Conservation (phyloP, 2,888 invertebrate species). For the Philaethria dido region DNA sequence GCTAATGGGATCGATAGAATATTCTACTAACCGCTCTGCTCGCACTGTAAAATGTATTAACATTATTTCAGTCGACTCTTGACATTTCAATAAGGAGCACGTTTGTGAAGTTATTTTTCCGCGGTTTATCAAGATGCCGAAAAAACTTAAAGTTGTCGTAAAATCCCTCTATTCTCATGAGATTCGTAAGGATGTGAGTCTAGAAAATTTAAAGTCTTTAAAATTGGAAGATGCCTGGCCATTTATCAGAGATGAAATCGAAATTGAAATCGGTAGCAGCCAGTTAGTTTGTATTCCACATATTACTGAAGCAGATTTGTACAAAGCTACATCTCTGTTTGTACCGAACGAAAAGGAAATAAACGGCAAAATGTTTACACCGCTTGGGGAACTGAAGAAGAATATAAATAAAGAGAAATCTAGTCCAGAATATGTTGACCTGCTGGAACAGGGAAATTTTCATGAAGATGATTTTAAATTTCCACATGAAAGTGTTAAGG, state of each 20-base stretch:
- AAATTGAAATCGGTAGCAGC: slow-evolving; percentile 78
- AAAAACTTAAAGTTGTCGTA: slow-evolving; percentile 78
- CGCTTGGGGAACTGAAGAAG: slow-evolving; percentile 70
- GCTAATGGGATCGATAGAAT: slow-evolving; percentile 28
- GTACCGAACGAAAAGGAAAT: slow-evolving; percentile 75
- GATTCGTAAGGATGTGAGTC: slow-evolving; percentile 79
- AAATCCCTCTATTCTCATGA: slow-evolving; percentile 80
- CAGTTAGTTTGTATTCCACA: slow-evolving; percentile 80
- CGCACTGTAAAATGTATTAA: slow-evolving; percentile 1
- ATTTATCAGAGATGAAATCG: slow-evolving; percentile 81
- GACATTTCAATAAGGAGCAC: not conserved
- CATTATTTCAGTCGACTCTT: slow-evolving; percentile 27
- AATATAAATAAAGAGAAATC: slow-evolving; percentile 74
- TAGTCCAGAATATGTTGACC: slow-evolving; percentile 66
- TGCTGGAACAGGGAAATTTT: slow-evolving; percentile 68
- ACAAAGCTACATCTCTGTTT: slow-evolving; percentile 77
- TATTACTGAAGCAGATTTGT: slow-evolving; percentile 79
- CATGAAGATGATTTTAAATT: slow-evolving; percentile 72
- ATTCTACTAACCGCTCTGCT: slow-evolving; percentile 1
- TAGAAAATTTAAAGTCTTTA: slow-evolving; percentile 72
- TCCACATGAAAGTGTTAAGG: slow-evolving; percentile 80
- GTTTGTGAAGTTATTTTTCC: not conserved
- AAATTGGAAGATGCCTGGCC: slow-evolving; percentile 81
- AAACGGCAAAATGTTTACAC: slow-evolving; percentile 77
- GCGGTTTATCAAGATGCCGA: slow-evolving; percentile 65